Evolutionary conservation across 2,797 vertebrate genomes (phyloP), one percentile per base, ranked within the genome.

Genomic region (Tokudaia tokunoshimensis): DNA sequence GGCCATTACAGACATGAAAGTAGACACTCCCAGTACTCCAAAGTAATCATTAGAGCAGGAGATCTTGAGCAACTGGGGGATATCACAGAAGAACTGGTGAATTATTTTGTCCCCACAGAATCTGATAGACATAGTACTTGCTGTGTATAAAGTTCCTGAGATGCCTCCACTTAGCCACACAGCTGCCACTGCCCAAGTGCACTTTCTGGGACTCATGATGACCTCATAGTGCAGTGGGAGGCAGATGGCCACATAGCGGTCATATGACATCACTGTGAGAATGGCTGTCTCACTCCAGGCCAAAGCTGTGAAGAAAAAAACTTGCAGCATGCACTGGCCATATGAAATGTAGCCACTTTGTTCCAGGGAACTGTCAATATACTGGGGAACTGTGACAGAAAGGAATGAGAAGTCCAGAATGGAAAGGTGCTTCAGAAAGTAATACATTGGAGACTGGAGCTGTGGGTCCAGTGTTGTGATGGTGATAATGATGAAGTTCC

Each of bases 191-290:
- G 85, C 67, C n/a, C 15, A 41, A 17, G 3, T 75, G 15, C 52
- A 75, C 8, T 44, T 88, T 31, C 52, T 57, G 50, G 85, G 26
- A 83, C 59, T 11, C 57, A 63, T 31, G 14, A 63, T 83, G 81
- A 31, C 59, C 14, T 63, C 81, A 78, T 65, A 90, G 88, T 52
- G 75, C 41, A 79, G 59, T 4, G 74, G 88, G 1, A 79, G 0
- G 44, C 86, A 94, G 1, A 63, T 61, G 0, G 91, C 81, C 26
- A 61, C 44, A 89, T 89, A 89, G 55, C 70, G 52, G 41, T 89
- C 86, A 89, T 89, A 89, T 2, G 86, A 89, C 86, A 89, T 89
- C 86, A 89, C 37, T 31, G 86, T 89, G 26, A 88, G 86, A 59
- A 88, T 44, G 70, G 52, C 70, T 52, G 75, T 0, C 1, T 88